A percentile compares a stretch with the other conserved stretches of the same genome.
Evolutionary conservation across 2,113 vertebrate genomes (phyloP).

Genomic region (Mesoclemmys tuberculata): DNA sequence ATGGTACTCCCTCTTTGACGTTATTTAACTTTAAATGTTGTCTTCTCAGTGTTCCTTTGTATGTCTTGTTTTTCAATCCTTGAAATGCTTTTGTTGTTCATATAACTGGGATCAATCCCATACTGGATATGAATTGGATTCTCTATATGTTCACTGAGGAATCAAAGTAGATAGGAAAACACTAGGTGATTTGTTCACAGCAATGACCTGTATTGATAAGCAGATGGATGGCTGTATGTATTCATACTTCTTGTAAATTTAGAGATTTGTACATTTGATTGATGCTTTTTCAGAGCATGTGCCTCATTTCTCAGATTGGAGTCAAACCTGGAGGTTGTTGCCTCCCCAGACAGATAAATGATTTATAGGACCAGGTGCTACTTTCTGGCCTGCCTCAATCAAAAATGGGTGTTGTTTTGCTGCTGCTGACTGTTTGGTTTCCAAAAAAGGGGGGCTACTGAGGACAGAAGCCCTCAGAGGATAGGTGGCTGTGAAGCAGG

Average conservation of each 20-base stretch:
- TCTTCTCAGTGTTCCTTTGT: too few species aligned
- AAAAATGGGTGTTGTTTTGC: too few species aligned
- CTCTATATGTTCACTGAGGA: neutral
- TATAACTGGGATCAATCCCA: neutral
- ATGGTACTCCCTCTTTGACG: too few species aligned
- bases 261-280: neutral
- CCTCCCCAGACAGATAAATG: neutral
- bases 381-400: neutral
- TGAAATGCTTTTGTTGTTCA: neutral
- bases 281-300: neutral
- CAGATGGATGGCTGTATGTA: neutral
- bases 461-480: neutral
- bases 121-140: conserved; percentile 25
- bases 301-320: neutral
- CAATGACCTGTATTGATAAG: neutral
- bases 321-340: neutral
- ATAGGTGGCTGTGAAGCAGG: neutral
- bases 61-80: too few species aligned
- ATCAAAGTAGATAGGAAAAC: conserved; percentile 10
- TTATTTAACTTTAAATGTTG: too few species aligned
- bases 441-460: neutral
- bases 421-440: too few species aligned
- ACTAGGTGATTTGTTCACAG: neutral
- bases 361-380: neutral
- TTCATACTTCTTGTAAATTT: neutral